Evolutionary conservation across 1,140 invertebrate species (phyloP), one percentile per base, ranked within the genome.

Genomic region (Reticulitermes speratus): DNA sequence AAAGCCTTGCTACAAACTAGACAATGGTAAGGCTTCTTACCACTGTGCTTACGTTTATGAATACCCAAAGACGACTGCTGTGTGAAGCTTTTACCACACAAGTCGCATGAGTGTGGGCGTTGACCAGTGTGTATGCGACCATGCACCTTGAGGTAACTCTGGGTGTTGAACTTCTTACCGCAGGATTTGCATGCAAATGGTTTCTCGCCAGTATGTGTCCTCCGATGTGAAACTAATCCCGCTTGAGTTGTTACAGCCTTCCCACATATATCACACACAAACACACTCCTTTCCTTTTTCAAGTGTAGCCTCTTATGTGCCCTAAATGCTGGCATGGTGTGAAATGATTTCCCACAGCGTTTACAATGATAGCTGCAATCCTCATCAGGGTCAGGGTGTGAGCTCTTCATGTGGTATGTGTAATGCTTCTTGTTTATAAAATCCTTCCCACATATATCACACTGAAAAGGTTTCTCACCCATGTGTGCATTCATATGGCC

Each of bases 101-200:
- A 89, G 2, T 88, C 88, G 85, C 89, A 89, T 14, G 86, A 82
- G 89, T 90, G 45, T 0, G 95, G 95, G 86, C 95, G 94, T 88
- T 96, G 95, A 0, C 95, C 95, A 0, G 95, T 96, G 89, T 96
- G 95, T 12, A 95, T 93, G 23, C 95, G 91, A 21, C 95, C 89
- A 88, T 96, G 95, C 1, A 95, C 94, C 86, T 95, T 94, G 7
- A 96, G 89, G 88, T 96, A 83, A 48, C 81, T 44, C 32, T 48
- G 44, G 32, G 85, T 52, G 16, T 38, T 92, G 87, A 95, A 94
- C 5, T 91, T 87, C 32, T 90, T 88, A 11, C 90, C 89, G 88
- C 93, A 94, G 82, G 90, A 90, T 3, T 88, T 44, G 90, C 94
- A 94, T 9, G 88, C 87, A 88, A 92, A 92, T 0, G 92, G 91